phyloP scores from a whole-genome alignment of 1,140 invertebrate genomes.

The Drosophila cardini region DNA sequence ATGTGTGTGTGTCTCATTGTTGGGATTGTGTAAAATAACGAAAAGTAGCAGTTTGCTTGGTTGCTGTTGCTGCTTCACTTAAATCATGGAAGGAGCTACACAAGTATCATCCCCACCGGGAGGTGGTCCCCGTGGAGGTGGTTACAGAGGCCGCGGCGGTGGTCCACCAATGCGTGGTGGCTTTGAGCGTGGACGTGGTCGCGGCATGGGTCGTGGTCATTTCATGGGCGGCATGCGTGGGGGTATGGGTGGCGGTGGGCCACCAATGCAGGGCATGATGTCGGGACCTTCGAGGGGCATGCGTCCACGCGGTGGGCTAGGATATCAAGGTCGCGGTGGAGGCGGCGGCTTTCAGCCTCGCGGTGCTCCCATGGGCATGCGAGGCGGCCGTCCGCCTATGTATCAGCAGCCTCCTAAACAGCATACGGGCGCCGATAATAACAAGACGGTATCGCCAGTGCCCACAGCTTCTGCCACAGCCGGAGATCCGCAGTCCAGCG shows the following conservation, averaged over 20 bases:
- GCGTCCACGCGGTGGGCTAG: conserved; percentile 72
- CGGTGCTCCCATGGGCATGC: conserved; percentile 79
- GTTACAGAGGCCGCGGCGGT: conserved; percentile 76
- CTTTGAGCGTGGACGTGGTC: conserved; percentile 77
- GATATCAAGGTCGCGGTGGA: conserved; percentile 72
- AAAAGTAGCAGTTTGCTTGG: conserved; percentile 16
- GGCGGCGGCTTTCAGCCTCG: conserved; percentile 78
- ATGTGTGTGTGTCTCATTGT: conserved; percentile 35
- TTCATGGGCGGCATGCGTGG: conserved; percentile 81
- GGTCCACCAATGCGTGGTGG: conserved; percentile 77
- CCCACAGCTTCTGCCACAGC: conserved; percentile 55
- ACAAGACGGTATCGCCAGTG: conserved; percentile 80
- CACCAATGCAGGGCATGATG: conserved; percentile 78
- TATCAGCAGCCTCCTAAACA: conserved; percentile 80
- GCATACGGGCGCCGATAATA: conserved; percentile 81
- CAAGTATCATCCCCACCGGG: conserved; percentile 64
- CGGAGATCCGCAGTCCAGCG: conserved; percentile 38
- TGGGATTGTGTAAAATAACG: conserved; percentile 37
- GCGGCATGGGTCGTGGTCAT: conserved; percentile 78
- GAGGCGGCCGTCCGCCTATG: conserved; percentile 76
- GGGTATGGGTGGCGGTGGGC: conserved; percentile 72
- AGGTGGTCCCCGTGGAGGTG: conserved; percentile 75
- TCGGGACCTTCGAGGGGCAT: conserved; percentile 72
- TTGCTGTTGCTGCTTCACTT: conserved; percentile 4
- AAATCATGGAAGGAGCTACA: conserved; percentile 73